Evolutionary conservation across 2,888 invertebrate species (phyloP).

Genomic region (Resseliella maxima): DNA sequence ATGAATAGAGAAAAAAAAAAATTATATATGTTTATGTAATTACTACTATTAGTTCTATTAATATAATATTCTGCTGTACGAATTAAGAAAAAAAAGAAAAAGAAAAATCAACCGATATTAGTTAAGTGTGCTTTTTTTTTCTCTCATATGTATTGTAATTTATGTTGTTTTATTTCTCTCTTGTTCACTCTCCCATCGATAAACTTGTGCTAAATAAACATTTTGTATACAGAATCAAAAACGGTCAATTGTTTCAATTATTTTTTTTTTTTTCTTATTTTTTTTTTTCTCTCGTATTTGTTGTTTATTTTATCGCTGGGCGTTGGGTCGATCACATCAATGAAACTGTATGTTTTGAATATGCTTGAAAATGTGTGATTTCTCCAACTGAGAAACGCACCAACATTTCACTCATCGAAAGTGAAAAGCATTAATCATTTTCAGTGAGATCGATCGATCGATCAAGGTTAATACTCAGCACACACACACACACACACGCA

Average conservation of each 20-base stretch:
- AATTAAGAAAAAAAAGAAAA: no score
- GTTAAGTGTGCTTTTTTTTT: not conserved
- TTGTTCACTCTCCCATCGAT: not conserved
- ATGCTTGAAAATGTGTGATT: not conserved
- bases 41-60: conserved; percentile 18
- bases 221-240: not conserved
- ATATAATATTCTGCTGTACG: not conserved
- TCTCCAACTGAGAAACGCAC: not conserved
- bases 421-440: conserved; percentile 24
- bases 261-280: not conserved
- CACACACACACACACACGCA: no score
- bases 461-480: not conserved
- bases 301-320: not conserved
- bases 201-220: not conserved
- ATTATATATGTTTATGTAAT: not conserved
- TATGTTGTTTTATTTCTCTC: not conserved
- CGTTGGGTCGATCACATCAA: not conserved
- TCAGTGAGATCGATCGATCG: not conserved
- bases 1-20: not conserved
- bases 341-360: not conserved
- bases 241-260: conserved; percentile 9
- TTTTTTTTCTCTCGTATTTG: not conserved
- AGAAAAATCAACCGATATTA: not conserved
- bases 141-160: not conserved
- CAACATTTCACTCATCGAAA: not conserved